A percentile compares a stretch with the other conserved stretches of the same genome.
Conservation (phyloP, 2,888 invertebrate genomes). For the Anaspis maculata region DNA sequence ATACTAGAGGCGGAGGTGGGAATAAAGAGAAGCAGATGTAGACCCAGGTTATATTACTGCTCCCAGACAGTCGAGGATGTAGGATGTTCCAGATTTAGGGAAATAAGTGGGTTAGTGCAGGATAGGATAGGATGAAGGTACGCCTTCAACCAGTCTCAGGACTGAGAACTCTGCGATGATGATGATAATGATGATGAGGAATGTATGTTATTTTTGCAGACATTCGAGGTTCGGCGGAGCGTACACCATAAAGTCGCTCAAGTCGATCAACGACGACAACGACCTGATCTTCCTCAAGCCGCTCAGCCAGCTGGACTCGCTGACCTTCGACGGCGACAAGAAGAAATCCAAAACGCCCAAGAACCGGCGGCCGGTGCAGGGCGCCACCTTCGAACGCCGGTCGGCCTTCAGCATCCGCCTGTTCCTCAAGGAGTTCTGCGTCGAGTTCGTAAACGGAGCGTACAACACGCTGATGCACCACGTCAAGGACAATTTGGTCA, state of each 20-base stretch:
- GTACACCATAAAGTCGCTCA: slow-evolving; percentile 85
- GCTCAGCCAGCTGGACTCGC: slow-evolving; percentile 62
- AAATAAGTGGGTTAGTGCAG: no score
- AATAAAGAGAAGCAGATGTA: no score
- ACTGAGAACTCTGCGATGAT: no score
- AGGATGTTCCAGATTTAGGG: no score
- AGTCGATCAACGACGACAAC: slow-evolving; percentile 77
- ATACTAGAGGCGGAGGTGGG: no score
- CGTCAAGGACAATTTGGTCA: slow-evolving; percentile 68
- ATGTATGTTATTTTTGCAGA: no score
- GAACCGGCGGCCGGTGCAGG: slow-evolving; percentile 62
- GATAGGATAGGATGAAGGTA: no score
- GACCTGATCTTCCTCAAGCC: slow-evolving; percentile 86
- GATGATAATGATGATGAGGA: no score
- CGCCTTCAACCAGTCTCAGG: no score
- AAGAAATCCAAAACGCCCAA: slow-evolving; percentile 63
- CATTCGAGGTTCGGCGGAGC: slow-evolving; percentile 94
- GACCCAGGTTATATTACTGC: no score
- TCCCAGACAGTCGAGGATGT: no score
- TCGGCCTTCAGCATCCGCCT: slow-evolving; percentile 85
- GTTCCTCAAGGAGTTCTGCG: slow-evolving; percentile 89
- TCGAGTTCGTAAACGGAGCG: slow-evolving; percentile 83
- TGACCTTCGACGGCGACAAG: slow-evolving; percentile 73
- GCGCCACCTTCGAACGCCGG: slow-evolving; percentile 57
- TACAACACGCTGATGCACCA: slow-evolving; percentile 90